Percentiles rank a stretch among this genome's conserved stretches.
phyloP scores from a whole-genome alignment of 53 echinoderm and acorn worm species.

The Luidia sarsii region DNA sequence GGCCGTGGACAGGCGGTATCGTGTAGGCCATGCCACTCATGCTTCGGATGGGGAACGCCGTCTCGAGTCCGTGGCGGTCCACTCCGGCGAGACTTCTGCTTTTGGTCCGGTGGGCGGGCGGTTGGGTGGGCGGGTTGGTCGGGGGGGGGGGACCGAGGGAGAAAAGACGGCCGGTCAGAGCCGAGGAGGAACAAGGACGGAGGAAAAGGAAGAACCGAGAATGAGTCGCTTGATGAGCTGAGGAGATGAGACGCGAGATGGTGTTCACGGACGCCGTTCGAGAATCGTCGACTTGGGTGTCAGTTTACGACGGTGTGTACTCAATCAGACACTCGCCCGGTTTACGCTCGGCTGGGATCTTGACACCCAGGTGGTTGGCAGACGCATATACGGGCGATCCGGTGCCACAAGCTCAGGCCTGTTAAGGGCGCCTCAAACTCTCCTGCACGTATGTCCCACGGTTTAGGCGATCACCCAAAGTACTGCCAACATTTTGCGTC shows the following conservation, averaged over 20 bases:
- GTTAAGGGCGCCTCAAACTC: slow-evolving; percentile 22
- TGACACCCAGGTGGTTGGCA: too few relatives aligned
- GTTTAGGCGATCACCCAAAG: slow-evolving; percentile 37
- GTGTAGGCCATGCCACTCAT: slow-evolving; percentile 67
- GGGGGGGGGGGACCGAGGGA: background rate
- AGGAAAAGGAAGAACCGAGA: background rate
- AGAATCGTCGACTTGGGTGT: too few relatives aligned
- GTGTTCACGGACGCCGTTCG: too few relatives aligned
- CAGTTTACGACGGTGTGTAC: too few relatives aligned
- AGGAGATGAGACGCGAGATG: too few relatives aligned
- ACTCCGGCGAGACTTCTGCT: slow-evolving; percentile 15
- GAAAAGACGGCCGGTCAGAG: background rate
- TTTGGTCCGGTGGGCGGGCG: too few relatives aligned
- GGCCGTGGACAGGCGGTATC: slow-evolving; percentile 63
- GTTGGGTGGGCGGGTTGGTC: too few relatives aligned
- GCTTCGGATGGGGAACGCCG: slow-evolving; percentile 39
- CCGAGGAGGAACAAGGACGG: background rate
- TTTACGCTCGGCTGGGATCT: too few relatives aligned
- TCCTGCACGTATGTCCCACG: slow-evolving; percentile 39
- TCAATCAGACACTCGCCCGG: too few relatives aligned
- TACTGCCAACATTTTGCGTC: slow-evolving; percentile 41
- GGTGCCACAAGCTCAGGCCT: too few relatives aligned
- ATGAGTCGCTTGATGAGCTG: background rate
- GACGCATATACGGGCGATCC: too few relatives aligned
- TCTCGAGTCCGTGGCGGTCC: slow-evolving; percentile 34